Evolutionary conservation across 2,888 invertebrate genomes (phyloP).

Genomic region (Muscina levida): DNA sequence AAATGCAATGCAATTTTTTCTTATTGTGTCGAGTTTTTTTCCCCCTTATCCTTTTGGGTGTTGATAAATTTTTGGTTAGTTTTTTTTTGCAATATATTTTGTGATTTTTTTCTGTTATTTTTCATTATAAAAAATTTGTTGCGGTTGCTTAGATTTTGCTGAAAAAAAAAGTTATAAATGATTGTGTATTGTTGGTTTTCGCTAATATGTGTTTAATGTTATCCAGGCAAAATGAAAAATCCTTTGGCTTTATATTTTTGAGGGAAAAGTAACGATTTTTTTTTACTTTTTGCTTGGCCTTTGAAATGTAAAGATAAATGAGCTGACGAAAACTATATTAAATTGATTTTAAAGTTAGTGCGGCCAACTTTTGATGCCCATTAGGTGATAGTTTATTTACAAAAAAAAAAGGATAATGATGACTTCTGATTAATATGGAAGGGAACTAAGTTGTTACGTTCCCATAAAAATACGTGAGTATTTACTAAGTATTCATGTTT

Average conservation of each 20-base stretch:
- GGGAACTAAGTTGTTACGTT: no score
- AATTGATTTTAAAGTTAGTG: no score
- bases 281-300: background rate
- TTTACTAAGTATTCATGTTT: no score
- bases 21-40: background rate
- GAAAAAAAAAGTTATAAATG: background rate
- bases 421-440: background rate
- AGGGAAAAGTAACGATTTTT: background rate
- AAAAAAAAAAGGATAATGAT: background rate
- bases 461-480: no score
- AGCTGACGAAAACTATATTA: no score
- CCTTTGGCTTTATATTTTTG: background rate
- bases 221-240: no score
- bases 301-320: background rate
- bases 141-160: conserved; percentile 19
- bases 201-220: conserved; percentile 14
- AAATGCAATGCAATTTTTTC: conserved; percentile 32
- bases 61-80: conserved; percentile 17
- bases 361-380: no score
- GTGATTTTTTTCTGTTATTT: background rate
- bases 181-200: conserved; percentile 16
- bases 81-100: conserved; percentile 1
- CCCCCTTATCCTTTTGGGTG: background rate
- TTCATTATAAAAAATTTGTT: conserved; percentile 32
- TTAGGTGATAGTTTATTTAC: background rate